Evolutionary conservation across 1,140 invertebrate species (phyloP).

Genomic region (Sminthurides bifidus): DNA sequence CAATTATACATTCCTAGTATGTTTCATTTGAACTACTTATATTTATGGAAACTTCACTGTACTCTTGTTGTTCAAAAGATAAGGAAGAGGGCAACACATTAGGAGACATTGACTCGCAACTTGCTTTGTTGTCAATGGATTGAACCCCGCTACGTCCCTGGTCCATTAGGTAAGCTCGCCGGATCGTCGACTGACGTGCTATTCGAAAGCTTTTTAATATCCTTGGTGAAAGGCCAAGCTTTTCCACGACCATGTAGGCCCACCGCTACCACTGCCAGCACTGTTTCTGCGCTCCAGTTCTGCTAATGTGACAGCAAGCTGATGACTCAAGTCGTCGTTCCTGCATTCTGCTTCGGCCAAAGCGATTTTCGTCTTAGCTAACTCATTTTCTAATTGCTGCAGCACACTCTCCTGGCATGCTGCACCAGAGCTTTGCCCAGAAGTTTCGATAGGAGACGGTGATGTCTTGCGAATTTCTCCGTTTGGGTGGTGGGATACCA

Average conservation of each 20-base stretch:
- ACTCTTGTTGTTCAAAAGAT: too few species aligned
- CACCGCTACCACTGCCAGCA: neutral
- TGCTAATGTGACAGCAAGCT: constrained; percentile 64
- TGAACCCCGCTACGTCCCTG: too few species aligned
- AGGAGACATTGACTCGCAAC: too few species aligned
- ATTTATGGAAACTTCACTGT: too few species aligned
- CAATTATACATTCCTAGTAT: too few species aligned
- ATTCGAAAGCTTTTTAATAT: constrained; percentile 7
- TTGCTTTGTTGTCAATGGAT: too few species aligned
- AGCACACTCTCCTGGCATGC: constrained; percentile 42
- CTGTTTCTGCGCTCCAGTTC: constrained; percentile 61
- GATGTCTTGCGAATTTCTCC: constrained; percentile 23
- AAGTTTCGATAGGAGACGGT: neutral
- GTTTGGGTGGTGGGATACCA: neutral
- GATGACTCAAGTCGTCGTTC: constrained; percentile 92
- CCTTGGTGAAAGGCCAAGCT: constrained; percentile 23
- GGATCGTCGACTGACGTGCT: neutral
- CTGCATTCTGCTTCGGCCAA: constrained; percentile 93
- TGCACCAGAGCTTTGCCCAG: too few species aligned
- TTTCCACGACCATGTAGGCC: constrained; percentile 21
- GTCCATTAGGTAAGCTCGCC: neutral
- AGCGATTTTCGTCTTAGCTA: constrained; percentile 91
- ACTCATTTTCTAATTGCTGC: constrained; percentile 81
- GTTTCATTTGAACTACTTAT: too few species aligned
- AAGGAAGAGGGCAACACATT: too few species aligned